Base-by-base conservation (phyloP, 2,797 vertebrate genomes). In the Jordanella pulchra region DNA sequence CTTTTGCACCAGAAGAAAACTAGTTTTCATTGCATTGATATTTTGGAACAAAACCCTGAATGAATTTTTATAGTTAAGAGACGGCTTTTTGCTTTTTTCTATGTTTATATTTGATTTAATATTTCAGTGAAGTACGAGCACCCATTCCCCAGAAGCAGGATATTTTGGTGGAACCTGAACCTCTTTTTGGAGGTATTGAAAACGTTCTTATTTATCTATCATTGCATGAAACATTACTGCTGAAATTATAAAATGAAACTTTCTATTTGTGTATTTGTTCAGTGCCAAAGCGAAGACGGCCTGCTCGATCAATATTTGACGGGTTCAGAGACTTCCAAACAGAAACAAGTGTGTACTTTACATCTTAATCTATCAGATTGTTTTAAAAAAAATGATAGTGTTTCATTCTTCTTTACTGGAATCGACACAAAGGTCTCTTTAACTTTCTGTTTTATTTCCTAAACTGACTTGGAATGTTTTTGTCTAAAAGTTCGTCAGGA, bases 61-160 rank as follows among this genome's bases (percentile, higher is more conserved):
- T 60, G 10, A 35, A 23, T 72, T 7, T 72, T 73, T 65, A 15
- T 23, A 14, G 58, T 25, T 51, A 15, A 55, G 28, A 0, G 7
- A 13, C 5, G 7, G 63, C 65, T 11, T 67, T 75, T 78, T 35
- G 28, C 30, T 45, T 18, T 58, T 45, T 3, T 25, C 69, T 25
- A 9, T 48, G 51, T 54, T 3, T 61, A 3, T 65, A 0, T 85
- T 25, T 83, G 74, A 1, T 30, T 3, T 79, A 45, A 27, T 88
- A 65, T 83, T 73, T 74, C 84, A 99, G 98, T 92, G 98, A 99
- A 80, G 97, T 99, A 63, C 95, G 98, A 92, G 98, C 98, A 65
- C 98, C 98, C 30, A 99, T 99, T 95, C 98, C 98, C 82, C 98
- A 99, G 87, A 99, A 99, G 86, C 98, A 99, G 84, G 98, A 99